These are phyloP conservation scores for Echinarachnius parma DNA, from an alignment of 53 echinoderm and acorn worm genomes.

Conservation along the genomic window DNA sequence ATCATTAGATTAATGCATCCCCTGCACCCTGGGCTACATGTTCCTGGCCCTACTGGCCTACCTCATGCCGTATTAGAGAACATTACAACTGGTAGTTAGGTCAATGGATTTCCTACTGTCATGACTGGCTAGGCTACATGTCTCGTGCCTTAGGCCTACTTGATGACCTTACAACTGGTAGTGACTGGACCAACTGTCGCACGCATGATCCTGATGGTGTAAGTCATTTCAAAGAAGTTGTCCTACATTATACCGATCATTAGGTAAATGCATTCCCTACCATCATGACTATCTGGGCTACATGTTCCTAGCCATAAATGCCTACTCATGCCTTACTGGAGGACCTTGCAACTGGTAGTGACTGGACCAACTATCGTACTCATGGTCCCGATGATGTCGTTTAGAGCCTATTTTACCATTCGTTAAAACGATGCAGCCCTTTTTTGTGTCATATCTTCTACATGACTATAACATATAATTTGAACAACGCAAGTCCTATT, in stretches of 20 bases:
- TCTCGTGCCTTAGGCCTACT: slow-evolving; percentile 7
- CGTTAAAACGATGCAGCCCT: too few species aligned
- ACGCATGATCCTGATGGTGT: slow-evolving; percentile 8
- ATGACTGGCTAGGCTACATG: slow-evolving; percentile 13
- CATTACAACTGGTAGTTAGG: background rate
- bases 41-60: slow-evolving; percentile 28
- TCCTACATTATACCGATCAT: too few species aligned
- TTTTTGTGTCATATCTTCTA: too few species aligned
- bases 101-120: too few species aligned
- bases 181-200: background rate
- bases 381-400: slow-evolving; percentile 2
- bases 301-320: slow-evolving; percentile 23
- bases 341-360: slow-evolving; percentile 2
- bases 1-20: too few species aligned
- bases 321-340: slow-evolving; percentile 6
- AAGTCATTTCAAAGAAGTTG: too few species aligned
- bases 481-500: too few species aligned
- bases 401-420: too few species aligned
- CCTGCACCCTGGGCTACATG: slow-evolving; percentile 20
- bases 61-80: slow-evolving; percentile 9
- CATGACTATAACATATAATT: too few species aligned
- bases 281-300: slow-evolving; percentile 12
- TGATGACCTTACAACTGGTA: slow-evolving; percentile 6
- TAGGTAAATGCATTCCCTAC: too few species aligned
- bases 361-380: background rate